Evolutionary conservation across 2,113 vertebrate species (phyloP), one percentile per base, ranked within the genome.

Genomic region (Piliocolobus tephrosceles): DNA sequence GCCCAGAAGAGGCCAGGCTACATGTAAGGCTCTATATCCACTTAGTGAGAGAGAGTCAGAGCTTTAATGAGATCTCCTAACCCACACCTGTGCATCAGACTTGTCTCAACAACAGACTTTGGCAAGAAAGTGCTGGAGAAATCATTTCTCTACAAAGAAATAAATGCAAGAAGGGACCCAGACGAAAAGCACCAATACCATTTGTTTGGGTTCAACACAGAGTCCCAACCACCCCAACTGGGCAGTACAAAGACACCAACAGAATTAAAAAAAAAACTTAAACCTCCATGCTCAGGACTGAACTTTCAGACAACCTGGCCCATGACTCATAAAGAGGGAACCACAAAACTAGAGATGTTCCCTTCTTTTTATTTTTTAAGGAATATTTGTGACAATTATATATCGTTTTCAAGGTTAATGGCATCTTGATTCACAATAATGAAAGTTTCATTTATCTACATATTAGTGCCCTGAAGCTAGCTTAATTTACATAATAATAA

Each of bases 401-500:
- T 97, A 96, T 97, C 95, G 98, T 98, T 98, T 98, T 98, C 98
- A 98, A 98, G 97, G 98, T 98, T 98, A 98, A 98, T 98, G 95
- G 95, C 92, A 97, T 98, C 98, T 97, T 98, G 97, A 98, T 98
- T 98, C 94, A 97, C 76, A 96, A 96, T 98, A 98, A 98, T 97
- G 96, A 97, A 97, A 98, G 95, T 97, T 97, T 95, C 98, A 73
- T 98, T 98, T 97, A 98, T 98, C 98, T 98, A 96, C 95, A 94
- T 97, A 98, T 97, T 91, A 97, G 89, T 92, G 85, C 96, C 97
- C 98, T 90, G 97, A 98, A 98, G 98, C 97, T 86, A 98, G 97
- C 93, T 97, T 97, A 66, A 98, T 99, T 98, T 98, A 90, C 98
- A 98, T 98, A 98, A 98, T 98, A 98, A 98, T 88, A 98, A 98